phyloP scores from a whole-genome alignment of 2,888 invertebrate genomes.

The Eupithecia centaureata region DNA sequence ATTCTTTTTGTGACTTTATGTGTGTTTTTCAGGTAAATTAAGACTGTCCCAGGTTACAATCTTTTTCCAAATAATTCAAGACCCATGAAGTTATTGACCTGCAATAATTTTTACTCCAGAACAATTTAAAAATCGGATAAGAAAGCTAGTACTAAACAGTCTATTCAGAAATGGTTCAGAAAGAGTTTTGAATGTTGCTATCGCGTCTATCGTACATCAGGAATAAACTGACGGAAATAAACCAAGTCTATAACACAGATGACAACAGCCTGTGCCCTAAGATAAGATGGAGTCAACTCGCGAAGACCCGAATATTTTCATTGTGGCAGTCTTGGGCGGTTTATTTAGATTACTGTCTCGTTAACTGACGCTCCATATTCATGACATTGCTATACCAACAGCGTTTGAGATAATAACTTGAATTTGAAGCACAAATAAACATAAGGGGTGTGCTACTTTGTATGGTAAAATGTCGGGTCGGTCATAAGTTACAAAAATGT shows the following conservation, averaged over 20 bases:
- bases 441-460: constrained; percentile 26
- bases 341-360: constrained; percentile 36
- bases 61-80: neutral
- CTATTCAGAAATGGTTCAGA: neutral
- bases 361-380: constrained; percentile 61
- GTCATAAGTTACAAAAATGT: neutral
- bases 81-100: neutral
- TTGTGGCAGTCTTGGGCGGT: constrained; percentile 54
- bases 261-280: constrained; percentile 37
- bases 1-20: neutral
- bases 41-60: neutral
- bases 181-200: neutral
- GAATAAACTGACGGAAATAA: neutral
- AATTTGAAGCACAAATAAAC: constrained; percentile 13
- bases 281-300: constrained; percentile 48
- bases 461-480: neutral
- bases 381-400: constrained; percentile 54
- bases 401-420: constrained; percentile 50
- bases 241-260: constrained; percentile 24
- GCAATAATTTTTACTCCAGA: too few species aligned
- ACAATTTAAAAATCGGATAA: too few species aligned
- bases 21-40: neutral
- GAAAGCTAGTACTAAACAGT: too few species aligned
- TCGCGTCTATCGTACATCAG: too few species aligned
- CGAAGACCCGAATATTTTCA: constrained; percentile 59